phyloP scores from a whole-genome alignment of 2,888 invertebrate genomes.

The Pristionchus mayeri region DNA sequence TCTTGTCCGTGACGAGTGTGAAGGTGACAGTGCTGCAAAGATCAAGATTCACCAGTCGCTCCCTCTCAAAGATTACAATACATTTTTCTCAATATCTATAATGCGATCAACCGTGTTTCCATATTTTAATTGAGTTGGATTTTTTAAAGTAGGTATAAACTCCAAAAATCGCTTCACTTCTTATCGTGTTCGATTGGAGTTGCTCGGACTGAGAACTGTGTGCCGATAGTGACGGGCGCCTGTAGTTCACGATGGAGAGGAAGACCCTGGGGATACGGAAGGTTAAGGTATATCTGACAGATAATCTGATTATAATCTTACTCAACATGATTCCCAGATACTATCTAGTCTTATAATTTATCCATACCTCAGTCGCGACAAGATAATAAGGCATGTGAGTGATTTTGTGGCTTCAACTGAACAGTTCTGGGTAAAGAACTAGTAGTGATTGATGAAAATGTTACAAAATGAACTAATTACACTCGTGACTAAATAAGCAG shows the following conservation, averaged over 20 bases:
- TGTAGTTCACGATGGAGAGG: constrained; percentile 8
- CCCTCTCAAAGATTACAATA: neutral
- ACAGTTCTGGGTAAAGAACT: neutral
- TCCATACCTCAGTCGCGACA: neutral
- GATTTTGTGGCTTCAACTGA: neutral
- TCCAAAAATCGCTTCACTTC: neutral
- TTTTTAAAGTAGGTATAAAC: neutral
- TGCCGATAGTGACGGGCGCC: neutral
- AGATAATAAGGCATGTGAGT: neutral
- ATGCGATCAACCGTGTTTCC: no score
- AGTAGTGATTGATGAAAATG: neutral
- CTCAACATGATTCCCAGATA: neutral
- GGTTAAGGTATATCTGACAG: neutral
- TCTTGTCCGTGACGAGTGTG: neutral
- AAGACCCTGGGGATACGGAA: neutral
- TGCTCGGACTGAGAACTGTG: constrained; percentile 23
- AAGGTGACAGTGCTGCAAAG: neutral
- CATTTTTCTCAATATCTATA: no score
- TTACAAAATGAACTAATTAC: neutral
- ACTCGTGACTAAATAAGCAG: no score
- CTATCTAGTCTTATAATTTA: neutral
- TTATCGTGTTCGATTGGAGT: neutral
- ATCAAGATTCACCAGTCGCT: neutral
- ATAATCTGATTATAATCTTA: neutral
- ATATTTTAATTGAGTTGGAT: no score